Conservation (phyloP, 1,140 invertebrate genomes). For the Cherax quadricarinatus region DNA sequence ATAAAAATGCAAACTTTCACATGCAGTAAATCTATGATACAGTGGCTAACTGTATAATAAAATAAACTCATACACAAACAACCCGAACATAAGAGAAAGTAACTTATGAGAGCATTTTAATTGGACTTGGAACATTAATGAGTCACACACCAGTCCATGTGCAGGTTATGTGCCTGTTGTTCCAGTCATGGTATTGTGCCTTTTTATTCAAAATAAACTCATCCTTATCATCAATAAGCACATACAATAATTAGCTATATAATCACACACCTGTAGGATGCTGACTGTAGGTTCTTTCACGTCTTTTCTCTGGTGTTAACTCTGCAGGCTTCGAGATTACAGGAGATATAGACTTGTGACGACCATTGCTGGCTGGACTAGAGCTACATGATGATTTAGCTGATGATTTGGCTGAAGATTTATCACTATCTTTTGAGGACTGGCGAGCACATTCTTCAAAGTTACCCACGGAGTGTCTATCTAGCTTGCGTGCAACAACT, state of each 20-base stretch:
- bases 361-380: conserved; percentile 61
- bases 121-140: too few species aligned
- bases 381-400: conserved; percentile 56
- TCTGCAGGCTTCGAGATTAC: conserved; percentile 31
- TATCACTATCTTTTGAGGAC: conserved; percentile 67
- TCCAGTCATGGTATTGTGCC: too few species aligned
- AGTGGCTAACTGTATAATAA: neutral
- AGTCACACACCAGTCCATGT: too few species aligned
- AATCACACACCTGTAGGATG: conserved; percentile 24
- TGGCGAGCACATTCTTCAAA: conserved; percentile 66
- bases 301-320: conserved; percentile 54
- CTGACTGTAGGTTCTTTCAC: conserved; percentile 61
- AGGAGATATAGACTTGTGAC: conserved; percentile 51
- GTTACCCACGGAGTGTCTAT: conserved; percentile 33
- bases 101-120: too few species aligned
- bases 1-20: neutral
- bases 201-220: neutral
- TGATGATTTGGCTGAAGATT: conserved; percentile 73
- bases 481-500: conserved; percentile 69
- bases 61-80: too few species aligned
- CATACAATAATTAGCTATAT: neutral
- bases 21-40: neutral
- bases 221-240: neutral
- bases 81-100: too few species aligned
- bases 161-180: too few species aligned